Evolutionary conservation across 1,140 invertebrate genomes (phyloP).

Genomic region (Eueides isabella): DNA sequence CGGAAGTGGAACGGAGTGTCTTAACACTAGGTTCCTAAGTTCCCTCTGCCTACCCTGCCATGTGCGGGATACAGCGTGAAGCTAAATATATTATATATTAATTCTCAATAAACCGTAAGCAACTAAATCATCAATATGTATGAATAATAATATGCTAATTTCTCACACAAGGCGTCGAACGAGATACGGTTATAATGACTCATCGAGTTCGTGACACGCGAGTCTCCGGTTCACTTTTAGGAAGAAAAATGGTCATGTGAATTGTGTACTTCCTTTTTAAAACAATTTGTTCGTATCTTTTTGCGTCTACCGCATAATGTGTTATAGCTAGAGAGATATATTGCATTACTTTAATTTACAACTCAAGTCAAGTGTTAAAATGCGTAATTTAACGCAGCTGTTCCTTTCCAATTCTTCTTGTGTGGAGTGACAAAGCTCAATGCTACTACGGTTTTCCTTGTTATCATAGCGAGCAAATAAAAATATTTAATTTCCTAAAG

Average conservation of each 20-base stretch:
- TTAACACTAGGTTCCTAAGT: no score
- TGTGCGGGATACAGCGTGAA: neutral
- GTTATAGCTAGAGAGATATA: neutral
- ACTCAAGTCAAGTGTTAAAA: no score
- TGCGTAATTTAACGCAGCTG: no score
- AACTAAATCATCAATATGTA: neutral
- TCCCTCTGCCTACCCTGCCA: no score
- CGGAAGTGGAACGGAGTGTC: no score
- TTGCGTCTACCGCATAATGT: neutral
- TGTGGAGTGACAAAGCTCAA: no score
- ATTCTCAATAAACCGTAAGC: neutral
- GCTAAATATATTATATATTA: no score
- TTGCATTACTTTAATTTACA: no score
- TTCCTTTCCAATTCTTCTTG: no score
- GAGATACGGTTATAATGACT: constrained; percentile 6
- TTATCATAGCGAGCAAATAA: no score
- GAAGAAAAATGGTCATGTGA: neutral
- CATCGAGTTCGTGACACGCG: neutral
- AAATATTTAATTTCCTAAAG: no score
- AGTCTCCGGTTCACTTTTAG: neutral
- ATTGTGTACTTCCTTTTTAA: neutral
- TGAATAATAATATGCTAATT: constrained; percentile 9
- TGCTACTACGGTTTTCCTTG: no score
- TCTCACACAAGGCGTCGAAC: constrained; percentile 4
- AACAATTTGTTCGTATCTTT: neutral